These are phyloP conservation scores for Artemia franciscana DNA, from an alignment of 1,140 invertebrate species.

Conservation along the genomic window DNA sequence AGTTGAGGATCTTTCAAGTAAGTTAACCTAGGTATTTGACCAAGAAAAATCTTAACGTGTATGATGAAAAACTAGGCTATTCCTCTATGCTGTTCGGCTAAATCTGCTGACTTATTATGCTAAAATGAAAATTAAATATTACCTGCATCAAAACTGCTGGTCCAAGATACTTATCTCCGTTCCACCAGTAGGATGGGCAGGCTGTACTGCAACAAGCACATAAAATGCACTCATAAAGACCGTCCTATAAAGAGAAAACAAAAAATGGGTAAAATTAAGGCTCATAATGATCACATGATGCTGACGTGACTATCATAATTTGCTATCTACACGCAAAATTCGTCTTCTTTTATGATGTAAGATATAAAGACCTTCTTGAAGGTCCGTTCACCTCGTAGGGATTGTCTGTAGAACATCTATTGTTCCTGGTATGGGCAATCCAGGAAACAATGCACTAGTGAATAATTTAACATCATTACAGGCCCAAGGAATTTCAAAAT, in stretches of 20 bases:
- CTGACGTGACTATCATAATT: no score
- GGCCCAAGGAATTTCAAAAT: no score
- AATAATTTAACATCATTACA: no score
- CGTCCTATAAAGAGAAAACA: slow-evolving; percentile 33
- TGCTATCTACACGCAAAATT: no score
- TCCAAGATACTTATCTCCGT: slow-evolving; percentile 83
- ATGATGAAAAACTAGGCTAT: neutral
- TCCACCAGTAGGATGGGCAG: slow-evolving; percentile 97
- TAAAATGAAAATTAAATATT: slow-evolving; percentile 2
- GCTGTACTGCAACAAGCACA: slow-evolving; percentile 93
- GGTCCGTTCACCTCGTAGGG: no score
- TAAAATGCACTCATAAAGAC: slow-evolving; percentile 87
- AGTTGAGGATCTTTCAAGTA: neutral
- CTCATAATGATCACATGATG: no score
- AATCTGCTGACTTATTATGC: neutral
- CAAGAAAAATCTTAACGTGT: neutral
- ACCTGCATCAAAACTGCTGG: slow-evolving; percentile 88
- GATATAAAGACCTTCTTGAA: no score
- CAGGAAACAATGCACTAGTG: no score
- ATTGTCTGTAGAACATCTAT: no score
- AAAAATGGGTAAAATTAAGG: no score
- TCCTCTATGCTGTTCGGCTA: neutral
- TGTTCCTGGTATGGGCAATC: no score
- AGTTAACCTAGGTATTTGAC: neutral
- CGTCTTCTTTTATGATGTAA: no score